Evolutionary conservation across 2,888 invertebrate genomes (phyloP).

Genomic region (Heliconius charithonia): DNA sequence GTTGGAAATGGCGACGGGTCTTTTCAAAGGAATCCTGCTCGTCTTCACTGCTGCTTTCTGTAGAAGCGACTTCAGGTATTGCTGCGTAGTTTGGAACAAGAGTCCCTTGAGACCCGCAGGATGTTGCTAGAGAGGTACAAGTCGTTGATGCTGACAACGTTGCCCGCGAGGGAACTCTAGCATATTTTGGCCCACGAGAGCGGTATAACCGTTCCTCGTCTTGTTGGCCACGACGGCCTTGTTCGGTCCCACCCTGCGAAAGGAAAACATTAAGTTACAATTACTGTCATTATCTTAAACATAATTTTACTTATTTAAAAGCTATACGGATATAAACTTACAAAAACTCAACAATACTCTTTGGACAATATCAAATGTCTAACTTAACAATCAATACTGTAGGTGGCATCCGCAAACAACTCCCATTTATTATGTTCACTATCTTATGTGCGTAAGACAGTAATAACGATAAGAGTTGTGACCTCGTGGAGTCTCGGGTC

Average conservation of each 20-base stretch:
- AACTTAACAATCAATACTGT: slow-evolving; percentile 68
- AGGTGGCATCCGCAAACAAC: slow-evolving; percentile 71
- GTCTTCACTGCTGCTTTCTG: slow-evolving; percentile 80
- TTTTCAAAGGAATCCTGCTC: slow-evolving; percentile 82
- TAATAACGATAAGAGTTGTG: slow-evolving; percentile 67
- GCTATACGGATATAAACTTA: slow-evolving; percentile 26
- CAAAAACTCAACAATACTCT: slow-evolving; percentile 26
- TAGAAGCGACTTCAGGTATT: slow-evolving; percentile 73
- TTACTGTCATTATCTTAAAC: not conserved
- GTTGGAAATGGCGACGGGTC: slow-evolving; percentile 85
- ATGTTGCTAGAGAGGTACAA: slow-evolving; percentile 84
- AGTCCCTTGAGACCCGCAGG: slow-evolving; percentile 78
- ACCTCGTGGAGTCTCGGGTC: slow-evolving; percentile 70
- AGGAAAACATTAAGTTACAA: slow-evolving; percentile 22
- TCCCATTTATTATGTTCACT: slow-evolving; percentile 79
- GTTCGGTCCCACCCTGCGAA: slow-evolving; percentile 75
- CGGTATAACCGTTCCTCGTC: slow-evolving; percentile 77
- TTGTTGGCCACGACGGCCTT: slow-evolving; percentile 70
- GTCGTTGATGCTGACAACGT: slow-evolving; percentile 85
- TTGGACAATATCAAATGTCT: slow-evolving; percentile 43
- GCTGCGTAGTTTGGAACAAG: slow-evolving; percentile 75
- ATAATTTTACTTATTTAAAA: not conserved
- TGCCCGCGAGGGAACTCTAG: slow-evolving; percentile 77
- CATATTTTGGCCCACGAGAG: slow-evolving; percentile 76
- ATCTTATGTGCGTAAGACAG: slow-evolving; percentile 77